phyloP scores from a whole-genome alignment of 2,113 vertebrate species.

The Sminthopsis crassicaudata region DNA sequence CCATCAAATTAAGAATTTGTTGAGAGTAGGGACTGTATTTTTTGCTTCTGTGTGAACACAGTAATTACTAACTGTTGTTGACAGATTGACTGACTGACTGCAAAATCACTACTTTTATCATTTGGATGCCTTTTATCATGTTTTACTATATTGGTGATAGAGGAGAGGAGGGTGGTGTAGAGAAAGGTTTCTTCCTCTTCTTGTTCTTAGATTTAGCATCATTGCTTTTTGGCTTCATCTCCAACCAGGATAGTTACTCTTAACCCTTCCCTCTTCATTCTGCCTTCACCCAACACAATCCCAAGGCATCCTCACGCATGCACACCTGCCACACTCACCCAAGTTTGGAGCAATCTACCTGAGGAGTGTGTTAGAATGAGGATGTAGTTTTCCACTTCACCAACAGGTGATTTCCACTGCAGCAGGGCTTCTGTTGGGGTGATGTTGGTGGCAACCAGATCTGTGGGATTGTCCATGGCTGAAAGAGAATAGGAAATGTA shows the following conservation, averaged over 20 bases:
- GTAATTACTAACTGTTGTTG: not conserved
- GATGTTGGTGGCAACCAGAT: constrained; percentile 91
- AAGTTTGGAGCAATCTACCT: constrained; percentile 79
- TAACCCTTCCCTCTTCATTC: no score
- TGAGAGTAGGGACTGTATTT: not conserved
- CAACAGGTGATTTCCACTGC: constrained; percentile 90
- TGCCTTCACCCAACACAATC: not conserved
- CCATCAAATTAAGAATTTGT: not conserved
- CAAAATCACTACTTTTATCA: not conserved
- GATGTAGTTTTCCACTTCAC: constrained; percentile 93
- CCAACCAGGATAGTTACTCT: not conserved
- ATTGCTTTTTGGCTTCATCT: not conserved
- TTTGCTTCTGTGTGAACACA: not conserved
- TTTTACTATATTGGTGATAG: not conserved
- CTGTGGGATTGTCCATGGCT: constrained; percentile 95
- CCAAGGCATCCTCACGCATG: not conserved
- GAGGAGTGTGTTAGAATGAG: constrained; percentile 89
- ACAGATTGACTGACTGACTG: not conserved
- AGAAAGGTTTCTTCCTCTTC: not conserved
- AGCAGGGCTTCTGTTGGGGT: constrained; percentile 93
- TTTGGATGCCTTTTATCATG: not conserved
- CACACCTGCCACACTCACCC: fast-evolving
- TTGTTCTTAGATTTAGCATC: not conserved
- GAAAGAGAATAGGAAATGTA: not conserved
- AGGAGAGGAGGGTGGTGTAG: not conserved